These are phyloP conservation scores for Grammomys dolichurus DNA, from an alignment of 2,113 vertebrate genomes.

Conservation along the genomic window DNA sequence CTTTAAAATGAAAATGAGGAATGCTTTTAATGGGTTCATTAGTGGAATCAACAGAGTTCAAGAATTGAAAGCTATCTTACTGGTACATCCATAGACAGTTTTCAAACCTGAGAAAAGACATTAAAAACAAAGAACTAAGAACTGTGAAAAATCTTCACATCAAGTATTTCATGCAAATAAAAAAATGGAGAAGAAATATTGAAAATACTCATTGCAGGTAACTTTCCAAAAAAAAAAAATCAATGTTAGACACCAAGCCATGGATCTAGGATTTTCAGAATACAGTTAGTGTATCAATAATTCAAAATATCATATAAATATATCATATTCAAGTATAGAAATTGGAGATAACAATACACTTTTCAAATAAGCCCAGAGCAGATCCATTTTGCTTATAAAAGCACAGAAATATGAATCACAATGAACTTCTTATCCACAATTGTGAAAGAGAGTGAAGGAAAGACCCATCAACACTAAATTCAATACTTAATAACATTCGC, in stretches of 20 bases:
- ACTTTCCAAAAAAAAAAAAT: neutral
- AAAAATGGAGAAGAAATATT: neutral
- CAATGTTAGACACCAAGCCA: neutral
- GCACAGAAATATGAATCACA: neutral
- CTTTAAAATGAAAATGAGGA: slow-evolving; percentile 16
- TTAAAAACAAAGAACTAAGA: neutral
- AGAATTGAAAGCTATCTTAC: neutral
- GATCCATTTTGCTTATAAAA: neutral
- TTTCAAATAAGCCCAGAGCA: neutral
- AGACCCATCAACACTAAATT: neutral
- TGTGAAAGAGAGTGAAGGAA: neutral
- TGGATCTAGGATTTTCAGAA: neutral
- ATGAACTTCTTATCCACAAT: neutral
- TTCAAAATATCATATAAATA: neutral
- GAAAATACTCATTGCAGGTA: neutral
- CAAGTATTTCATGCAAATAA: neutral
- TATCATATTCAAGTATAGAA: neutral
- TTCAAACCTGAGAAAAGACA: neutral
- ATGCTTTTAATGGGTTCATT: neutral
- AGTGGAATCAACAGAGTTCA: neutral
- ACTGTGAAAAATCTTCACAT: neutral
- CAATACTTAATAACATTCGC: neutral
- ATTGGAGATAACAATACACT: neutral
- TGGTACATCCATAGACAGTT: neutral
- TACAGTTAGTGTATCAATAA: neutral